Base-by-base conservation (phyloP, 2,797 vertebrate species). In the Anas georgica region DNA sequence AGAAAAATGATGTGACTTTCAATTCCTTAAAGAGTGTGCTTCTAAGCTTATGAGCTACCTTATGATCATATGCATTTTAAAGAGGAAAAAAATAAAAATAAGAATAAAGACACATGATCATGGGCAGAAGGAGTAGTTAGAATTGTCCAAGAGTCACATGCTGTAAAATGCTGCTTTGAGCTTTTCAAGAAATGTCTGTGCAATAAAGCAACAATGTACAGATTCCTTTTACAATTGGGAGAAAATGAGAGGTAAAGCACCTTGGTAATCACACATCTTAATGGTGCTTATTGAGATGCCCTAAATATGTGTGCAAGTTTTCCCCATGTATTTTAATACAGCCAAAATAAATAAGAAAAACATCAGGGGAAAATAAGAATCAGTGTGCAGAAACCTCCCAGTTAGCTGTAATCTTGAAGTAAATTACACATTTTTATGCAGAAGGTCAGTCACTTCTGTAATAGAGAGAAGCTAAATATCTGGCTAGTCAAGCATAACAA, bases 381-480 rank as follows among this genome's bases (percentile, higher is more conserved):
- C 20, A 72, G 21, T 14, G 11, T 60, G 18, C 50, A 80, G 35
- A 90, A 84, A 9, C 35, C 7, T 91, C 17, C 31, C 82, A 52
- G 64, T 88, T 79, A 93, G n/a, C 43, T 87, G 33, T 86, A 84
- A 91, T 80, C 52, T 59, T 8, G 4, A 75, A 22, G 73, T 93
- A 94, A 95, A 95, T 88, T 79, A 52, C 25, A 81, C 22, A n/a
- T 41, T 7, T 89, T 94, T 92, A 88, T 90, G 48, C 66, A 81
- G 64, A n/a, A 91, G 82, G 70, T 74, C 83, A 80, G 35, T 87
- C 77, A 69, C 35, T 88, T 90, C 54, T 82, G 35, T 55, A 63
- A 46, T 22, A 66, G 41, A 89, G 55, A 89, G 6, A 84, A 83
- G 17, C 69, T 90, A 86, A 81, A 67, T 90, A 86, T 84, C 90